Percentiles rank a stretch among this genome's conserved stretches.
phyloP scores from a whole-genome alignment of 2,797 vertebrate genomes.

The Acridotheres tristis region DNA sequence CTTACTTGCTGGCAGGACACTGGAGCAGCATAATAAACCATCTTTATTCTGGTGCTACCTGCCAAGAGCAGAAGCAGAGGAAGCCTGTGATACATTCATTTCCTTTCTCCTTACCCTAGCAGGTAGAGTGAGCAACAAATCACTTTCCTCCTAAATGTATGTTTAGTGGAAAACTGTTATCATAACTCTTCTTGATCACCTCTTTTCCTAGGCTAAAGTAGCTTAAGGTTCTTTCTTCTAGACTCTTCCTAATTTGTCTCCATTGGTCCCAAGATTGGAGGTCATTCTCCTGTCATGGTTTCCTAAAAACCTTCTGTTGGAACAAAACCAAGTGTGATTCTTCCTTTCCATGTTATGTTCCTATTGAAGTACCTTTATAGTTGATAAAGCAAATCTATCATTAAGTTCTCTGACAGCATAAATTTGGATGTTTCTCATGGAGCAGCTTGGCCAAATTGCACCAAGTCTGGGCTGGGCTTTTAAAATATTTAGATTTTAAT shows the following conservation, averaged over 20 bases:
- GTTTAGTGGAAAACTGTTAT: background rate
- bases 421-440: background rate
- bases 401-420: background rate
- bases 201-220: background rate
- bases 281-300: background rate
- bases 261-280: background rate
- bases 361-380: background rate
- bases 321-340: background rate
- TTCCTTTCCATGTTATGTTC: background rate
- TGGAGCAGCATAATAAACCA: background rate
- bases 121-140: background rate
- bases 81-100: background rate
- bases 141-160: background rate
- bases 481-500: background rate
- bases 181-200: background rate
- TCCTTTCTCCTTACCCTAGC: background rate
- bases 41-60: background rate
- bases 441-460: background rate
- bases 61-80: background rate
- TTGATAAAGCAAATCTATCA: background rate
- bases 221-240: background rate
- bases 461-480: background rate
- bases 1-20: background rate
- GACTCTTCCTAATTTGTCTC: background rate
- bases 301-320: background rate